Evolutionary conservation across 1,140 invertebrate species (phyloP).

Genomic region (Drosophila repleta): DNA sequence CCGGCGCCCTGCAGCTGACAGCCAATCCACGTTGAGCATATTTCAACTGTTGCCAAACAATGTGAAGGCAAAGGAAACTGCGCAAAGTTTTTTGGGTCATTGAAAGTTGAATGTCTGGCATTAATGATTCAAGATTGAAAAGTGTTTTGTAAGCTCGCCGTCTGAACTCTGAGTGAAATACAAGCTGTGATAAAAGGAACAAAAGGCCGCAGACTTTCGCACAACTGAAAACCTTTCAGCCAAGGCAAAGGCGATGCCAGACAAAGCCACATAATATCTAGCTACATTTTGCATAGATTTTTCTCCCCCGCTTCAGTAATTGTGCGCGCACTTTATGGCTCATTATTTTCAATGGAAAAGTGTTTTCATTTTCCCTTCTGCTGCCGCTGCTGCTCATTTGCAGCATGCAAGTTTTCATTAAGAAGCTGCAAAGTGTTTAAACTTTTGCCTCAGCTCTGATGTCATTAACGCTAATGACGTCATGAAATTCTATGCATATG

Average conservation of each 20-base stretch:
- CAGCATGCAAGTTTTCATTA: constrained; percentile 64
- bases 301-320: constrained; percentile 34
- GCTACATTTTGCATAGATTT: constrained; percentile 14
- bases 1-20: too few relatives aligned
- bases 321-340: constrained; percentile 64
- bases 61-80: neutral
- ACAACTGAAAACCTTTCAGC: constrained; percentile 44
- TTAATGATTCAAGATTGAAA: constrained; percentile 16
- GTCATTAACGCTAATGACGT: constrained; percentile 76
- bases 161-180: constrained; percentile 10
- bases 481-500: constrained; percentile 68
- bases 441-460: constrained; percentile 47
- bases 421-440: constrained; percentile 63
- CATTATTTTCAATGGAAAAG: constrained; percentile 70
- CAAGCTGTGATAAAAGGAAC: constrained; percentile 1
- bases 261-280: constrained; percentile 35
- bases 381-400: constrained; percentile 43
- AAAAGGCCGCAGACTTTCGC: neutral
- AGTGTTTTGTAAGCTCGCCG: neutral
- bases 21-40: neutral
- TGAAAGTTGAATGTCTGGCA: constrained; percentile 8
- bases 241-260: constrained; percentile 15
- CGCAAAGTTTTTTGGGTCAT: neutral
- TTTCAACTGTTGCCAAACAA: constrained; percentile 1
- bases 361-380: constrained; percentile 28